phyloP scores from a whole-genome alignment of 1,140 invertebrate genomes.

The Atta texana region DNA sequence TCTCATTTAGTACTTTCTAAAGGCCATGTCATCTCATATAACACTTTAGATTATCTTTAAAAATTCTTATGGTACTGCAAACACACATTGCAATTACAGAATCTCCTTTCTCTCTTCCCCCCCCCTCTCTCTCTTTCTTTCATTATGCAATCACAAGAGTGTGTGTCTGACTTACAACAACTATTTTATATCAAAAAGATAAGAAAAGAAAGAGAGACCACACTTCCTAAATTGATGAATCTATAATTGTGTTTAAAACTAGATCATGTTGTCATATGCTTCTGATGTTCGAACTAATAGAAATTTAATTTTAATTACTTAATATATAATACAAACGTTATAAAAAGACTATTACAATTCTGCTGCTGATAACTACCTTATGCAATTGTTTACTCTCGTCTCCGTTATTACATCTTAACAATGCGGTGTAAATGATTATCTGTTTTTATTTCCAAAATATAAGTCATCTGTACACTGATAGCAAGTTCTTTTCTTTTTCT shows the following conservation, averaged over 20 bases:
- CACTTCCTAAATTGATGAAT: constrained; percentile 27
- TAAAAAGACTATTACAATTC: constrained; percentile 66
- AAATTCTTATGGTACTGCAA: constrained; percentile 40
- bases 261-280: constrained; percentile 52
- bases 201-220: constrained; percentile 35
- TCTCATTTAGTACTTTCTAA: constrained; percentile 71
- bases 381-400: constrained; percentile 49
- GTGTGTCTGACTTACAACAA: constrained; percentile 24
- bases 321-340: constrained; percentile 65
- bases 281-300: constrained; percentile 46
- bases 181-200: constrained; percentile 37
- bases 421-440: constrained; percentile 52
- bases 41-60: constrained; percentile 65
- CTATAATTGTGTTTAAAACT: constrained; percentile 50
- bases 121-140: neutral
- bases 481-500: constrained; percentile 31
- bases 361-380: constrained; percentile 60
- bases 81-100: constrained; percentile 50
- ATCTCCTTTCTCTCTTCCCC: neutral
- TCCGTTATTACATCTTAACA: constrained; percentile 53
- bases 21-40: constrained; percentile 69
- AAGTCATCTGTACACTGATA: constrained; percentile 55
- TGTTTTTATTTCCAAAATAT: constrained; percentile 41
- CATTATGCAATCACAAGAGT: constrained; percentile 57
- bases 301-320: constrained; percentile 58